phyloP scores from a whole-genome alignment of 2,797 vertebrate species.

The Manis crassicaudata region DNA sequence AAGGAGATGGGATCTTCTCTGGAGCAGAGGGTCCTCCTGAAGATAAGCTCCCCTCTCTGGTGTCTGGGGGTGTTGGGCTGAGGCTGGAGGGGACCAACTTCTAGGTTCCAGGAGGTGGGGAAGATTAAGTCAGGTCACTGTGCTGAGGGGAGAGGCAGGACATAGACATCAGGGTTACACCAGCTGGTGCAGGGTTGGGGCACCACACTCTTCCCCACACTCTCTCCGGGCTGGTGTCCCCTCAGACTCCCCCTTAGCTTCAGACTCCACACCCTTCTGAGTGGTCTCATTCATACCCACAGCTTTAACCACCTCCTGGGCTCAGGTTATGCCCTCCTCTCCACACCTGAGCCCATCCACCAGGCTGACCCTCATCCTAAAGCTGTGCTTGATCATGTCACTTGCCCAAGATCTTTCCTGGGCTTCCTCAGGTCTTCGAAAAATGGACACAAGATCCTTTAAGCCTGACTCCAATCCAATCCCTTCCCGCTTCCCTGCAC shows the following conservation, averaged over 20 bases:
- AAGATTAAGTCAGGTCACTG: background rate
- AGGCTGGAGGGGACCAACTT: background rate
- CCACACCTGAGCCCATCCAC: background rate
- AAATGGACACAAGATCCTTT: background rate
- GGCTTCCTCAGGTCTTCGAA: background rate
- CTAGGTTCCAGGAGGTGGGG: background rate
- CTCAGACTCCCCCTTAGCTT: background rate
- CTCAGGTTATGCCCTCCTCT: background rate
- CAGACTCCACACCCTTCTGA: background rate
- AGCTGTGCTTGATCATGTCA: no score
- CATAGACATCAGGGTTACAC: background rate
- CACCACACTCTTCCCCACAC: background rate
- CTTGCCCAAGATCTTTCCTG: background rate
- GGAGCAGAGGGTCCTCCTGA: background rate
- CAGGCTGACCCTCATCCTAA: background rate
- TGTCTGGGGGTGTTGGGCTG: no score
- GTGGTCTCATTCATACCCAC: background rate
- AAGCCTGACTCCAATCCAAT: background rate
- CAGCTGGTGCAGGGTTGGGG: rapidly evolving
- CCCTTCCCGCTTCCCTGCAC: background rate
- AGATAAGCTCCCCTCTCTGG: background rate
- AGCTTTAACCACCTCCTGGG: background rate
- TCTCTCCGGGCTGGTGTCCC: background rate
- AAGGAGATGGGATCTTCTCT: background rate
- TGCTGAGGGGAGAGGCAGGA: background rate